phyloP scores from a whole-genome alignment of 2,113 vertebrate genomes.

The Protobothrops flavoviridis region DNA sequence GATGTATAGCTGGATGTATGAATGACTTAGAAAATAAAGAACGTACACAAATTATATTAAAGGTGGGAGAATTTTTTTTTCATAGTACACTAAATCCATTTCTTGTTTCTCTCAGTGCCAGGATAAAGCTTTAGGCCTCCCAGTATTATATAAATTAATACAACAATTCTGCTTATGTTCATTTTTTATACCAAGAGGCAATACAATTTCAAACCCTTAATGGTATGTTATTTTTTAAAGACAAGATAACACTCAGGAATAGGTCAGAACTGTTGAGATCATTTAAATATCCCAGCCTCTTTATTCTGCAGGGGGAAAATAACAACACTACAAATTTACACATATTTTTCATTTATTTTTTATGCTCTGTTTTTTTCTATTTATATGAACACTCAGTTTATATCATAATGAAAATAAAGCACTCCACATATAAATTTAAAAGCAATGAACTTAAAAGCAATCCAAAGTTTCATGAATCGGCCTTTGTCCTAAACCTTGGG shows the following conservation, averaged over 20 bases:
- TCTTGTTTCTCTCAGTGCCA: conserved; percentile 55
- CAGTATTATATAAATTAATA: conserved; percentile 57
- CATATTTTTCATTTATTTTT: not conserved
- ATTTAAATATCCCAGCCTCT: not conserved
- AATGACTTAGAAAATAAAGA: conserved; percentile 60
- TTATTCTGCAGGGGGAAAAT: not conserved
- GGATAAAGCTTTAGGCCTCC: conserved; percentile 56
- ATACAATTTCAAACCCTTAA: conserved; percentile 35
- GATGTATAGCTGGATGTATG: conserved; percentile 57
- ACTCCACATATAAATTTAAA: not conserved
- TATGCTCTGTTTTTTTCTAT: not conserved
- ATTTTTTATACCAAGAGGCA: conserved; percentile 36
- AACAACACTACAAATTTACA: not conserved
- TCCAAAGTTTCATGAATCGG: not conserved
- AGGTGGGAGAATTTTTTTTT: conserved; percentile 48
- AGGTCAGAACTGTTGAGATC: not conserved
- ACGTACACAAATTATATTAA: conserved; percentile 68
- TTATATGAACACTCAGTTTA: not conserved
- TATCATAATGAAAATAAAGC: not conserved
- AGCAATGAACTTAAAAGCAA: not conserved
- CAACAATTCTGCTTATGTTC: not conserved
- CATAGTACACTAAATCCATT: conserved; percentile 62
- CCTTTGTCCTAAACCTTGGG: not conserved
- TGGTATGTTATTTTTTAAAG: conserved; percentile 12
- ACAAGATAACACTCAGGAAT: not conserved